A percentile compares a stretch with the other conserved stretches of the same genome.
Conservation (phyloP, 2,888 invertebrate genomes). For the Plagodis dolabraria region DNA sequence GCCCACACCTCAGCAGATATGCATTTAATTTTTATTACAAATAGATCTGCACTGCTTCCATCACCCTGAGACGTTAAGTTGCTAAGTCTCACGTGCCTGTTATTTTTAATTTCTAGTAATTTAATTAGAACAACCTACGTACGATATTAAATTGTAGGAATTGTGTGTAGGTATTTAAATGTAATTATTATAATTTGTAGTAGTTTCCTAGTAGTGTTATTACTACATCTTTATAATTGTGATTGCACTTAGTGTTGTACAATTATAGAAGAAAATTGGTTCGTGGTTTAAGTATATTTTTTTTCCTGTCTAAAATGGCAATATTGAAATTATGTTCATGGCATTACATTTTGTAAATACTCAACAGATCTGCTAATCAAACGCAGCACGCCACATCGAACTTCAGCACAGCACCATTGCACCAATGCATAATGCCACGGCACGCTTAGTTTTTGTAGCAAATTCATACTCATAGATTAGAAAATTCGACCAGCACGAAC, state of each 20-base stretch:
- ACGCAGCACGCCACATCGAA: background rate
- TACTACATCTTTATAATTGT: background rate
- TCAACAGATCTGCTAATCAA: background rate
- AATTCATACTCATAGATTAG: background rate
- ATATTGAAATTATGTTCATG: background rate
- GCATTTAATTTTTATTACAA: too few relatives aligned
- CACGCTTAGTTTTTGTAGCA: conserved; percentile 1
- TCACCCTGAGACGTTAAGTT: too few relatives aligned
- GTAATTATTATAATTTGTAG: background rate
- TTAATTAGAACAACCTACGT: too few relatives aligned
- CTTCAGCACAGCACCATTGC: background rate
- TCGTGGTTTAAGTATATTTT: too few relatives aligned
- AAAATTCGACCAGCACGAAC: too few relatives aligned
- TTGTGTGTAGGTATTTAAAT: background rate
- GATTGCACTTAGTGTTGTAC: background rate
- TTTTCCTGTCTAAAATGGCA: background rate
- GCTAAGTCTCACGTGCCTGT: too few relatives aligned
- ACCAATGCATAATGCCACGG: conserved; percentile 6
- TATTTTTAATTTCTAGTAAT: too few relatives aligned
- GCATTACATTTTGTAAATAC: background rate
- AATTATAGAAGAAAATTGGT: too few relatives aligned
- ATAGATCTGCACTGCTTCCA: too few relatives aligned
- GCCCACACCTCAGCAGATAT: too few relatives aligned
- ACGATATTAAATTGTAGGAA: background rate
- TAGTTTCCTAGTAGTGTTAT: too few relatives aligned